Conservation (phyloP, 2,888 invertebrate species). For the Slavum lentiscoides region DNA sequence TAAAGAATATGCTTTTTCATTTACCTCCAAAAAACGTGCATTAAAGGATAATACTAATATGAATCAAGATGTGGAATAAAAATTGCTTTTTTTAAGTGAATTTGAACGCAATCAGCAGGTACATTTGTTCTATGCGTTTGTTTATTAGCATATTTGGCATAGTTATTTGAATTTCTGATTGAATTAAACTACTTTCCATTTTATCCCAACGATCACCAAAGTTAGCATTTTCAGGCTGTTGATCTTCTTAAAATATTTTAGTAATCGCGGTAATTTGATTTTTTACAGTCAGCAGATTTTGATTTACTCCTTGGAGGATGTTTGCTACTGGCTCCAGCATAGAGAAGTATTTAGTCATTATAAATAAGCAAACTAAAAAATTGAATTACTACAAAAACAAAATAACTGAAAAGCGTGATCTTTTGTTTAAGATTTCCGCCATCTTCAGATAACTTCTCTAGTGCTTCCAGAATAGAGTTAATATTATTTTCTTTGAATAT, state of each 20-base stretch:
- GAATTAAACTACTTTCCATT: neutral
- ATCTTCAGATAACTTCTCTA: neutral
- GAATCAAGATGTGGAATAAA: neutral
- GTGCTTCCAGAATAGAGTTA: neutral
- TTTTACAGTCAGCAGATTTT: neutral
- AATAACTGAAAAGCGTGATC: neutral
- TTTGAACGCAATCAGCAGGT: neutral
- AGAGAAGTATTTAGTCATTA: neutral
- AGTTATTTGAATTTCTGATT: neutral
- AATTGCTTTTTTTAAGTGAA: neutral
- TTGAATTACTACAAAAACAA: neutral
- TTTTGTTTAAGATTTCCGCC: conserved; percentile 1
- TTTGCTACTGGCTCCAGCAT: conserved; percentile 35
- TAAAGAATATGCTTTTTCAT: neutral
- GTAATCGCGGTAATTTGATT: neutral
- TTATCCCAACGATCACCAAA: neutral
- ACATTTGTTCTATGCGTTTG: neutral
- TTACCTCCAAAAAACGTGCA: neutral
- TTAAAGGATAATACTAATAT: neutral
- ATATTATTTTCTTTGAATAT: conserved; percentile 6
- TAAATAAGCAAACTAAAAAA: too few relatives aligned
- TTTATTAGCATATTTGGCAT: neutral
- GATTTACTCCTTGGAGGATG: conserved; percentile 22
- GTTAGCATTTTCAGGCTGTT: neutral
- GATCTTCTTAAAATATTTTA: neutral